Evolutionary conservation across 2,113 vertebrate genomes (phyloP).

Genomic region (Percina caprodes): DNA sequence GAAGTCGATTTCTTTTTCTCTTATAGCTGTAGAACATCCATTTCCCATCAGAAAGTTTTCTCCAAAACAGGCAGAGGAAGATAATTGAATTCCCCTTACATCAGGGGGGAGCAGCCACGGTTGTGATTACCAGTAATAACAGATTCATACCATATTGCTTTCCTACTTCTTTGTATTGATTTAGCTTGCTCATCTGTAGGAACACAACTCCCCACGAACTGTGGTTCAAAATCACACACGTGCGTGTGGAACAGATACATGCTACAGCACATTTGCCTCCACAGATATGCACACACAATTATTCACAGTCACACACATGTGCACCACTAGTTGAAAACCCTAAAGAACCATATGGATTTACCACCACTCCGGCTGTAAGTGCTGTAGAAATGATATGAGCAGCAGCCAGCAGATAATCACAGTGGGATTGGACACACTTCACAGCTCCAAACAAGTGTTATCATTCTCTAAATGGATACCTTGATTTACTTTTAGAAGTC

Average conservation of each 20-base stretch:
- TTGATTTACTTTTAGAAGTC: conserved; percentile 38
- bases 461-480: conserved; percentile 29
- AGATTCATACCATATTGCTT: conserved; percentile 75
- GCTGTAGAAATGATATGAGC: conserved; percentile 38
- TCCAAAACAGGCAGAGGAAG: conserved; percentile 63
- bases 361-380: conserved; percentile 33
- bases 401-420: conserved; percentile 51
- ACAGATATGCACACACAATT: neutral
- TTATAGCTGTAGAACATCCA: conserved; percentile 73
- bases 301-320: neutral
- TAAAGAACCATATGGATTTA: conserved; percentile 54
- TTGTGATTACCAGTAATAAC: conserved; percentile 76
- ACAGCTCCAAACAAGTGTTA: conserved; percentile 34
- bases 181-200: conserved; percentile 60
- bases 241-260: neutral
- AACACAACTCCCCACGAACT: conserved; percentile 59
- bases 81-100: conserved; percentile 79
- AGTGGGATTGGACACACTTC: conserved; percentile 46
- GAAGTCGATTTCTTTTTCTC: conserved; percentile 76
- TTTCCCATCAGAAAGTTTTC: conserved; percentile 72
- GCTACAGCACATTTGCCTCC: neutral
- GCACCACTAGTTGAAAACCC: conserved; percentile 28
- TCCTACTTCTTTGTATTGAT: conserved; percentile 73
- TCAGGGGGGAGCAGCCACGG: conserved; percentile 59
- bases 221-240: conserved; percentile 42